Evolutionary conservation across 2,797 vertebrate species (phyloP), one percentile per base, ranked within the genome.

Genomic region (Gymnoscopelus braueri): DNA sequence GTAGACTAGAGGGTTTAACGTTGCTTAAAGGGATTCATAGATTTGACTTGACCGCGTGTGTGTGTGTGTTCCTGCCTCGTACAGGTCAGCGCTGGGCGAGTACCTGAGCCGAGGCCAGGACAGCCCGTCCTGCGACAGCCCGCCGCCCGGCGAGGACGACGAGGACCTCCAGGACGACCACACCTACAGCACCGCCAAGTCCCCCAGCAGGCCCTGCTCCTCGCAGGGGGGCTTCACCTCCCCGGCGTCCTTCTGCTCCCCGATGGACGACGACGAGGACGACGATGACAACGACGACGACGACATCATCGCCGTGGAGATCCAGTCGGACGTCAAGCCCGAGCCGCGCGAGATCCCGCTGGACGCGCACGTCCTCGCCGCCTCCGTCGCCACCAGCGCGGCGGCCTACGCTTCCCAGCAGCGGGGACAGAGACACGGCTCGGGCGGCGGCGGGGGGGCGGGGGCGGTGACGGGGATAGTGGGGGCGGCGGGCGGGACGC

Each of bases 101-200:
- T 96, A 94, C 88, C 94, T 97, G 67, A 93, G 92, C 87, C 92
- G 95, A 82, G 95, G 94, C n/a, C 96, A 96, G 82, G 95, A 94
- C 11, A 95, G 95, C 60, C 95, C 94, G 1, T 93, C 94, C 3
- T 88, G 95, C n/a, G 96, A 94, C 91, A 95, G 95, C 23, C 95
- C 95, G 0, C 94, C 94, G 8, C 95, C 94, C 69, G 32, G 4
- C 4, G 32, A 35, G 32, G 95, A 95, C 2, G 92, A 95, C 0
- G 96, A 96, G 49, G 97, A 98, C 91, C 96, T 96, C 50, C 96
- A 98, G 91, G 96, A 98, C 78, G 97, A 99, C 81, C 96, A 98
- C 94, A 98, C 96, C 68, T 98, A 98, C 89, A 97, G 96, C 93
- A 97, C 95, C 79, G 96, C 96, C 90, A 96, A 96, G 90, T 94